phyloP scores from a whole-genome alignment of 2,113 vertebrate genomes.

The Penelope pileata region DNA sequence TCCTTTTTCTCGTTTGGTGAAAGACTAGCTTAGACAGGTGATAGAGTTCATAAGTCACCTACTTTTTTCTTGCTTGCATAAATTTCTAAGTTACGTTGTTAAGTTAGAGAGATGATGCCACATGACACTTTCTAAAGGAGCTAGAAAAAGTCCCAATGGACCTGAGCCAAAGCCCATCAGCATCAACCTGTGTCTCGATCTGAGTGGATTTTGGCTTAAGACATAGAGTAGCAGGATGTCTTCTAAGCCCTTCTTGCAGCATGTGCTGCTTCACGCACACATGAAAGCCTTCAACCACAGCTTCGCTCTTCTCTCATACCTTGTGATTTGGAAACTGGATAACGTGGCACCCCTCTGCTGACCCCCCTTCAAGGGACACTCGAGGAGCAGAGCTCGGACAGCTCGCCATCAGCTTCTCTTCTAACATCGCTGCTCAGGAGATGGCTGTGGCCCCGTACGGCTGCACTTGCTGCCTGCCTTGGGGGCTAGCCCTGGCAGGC shows the following conservation, averaged over 20 bases:
- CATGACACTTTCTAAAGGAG: background rate
- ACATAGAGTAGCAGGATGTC: background rate
- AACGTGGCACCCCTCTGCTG: background rate
- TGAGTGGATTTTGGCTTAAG: background rate
- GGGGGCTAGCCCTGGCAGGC: fast-evolving
- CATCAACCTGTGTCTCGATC: background rate
- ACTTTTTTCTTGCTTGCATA: background rate
- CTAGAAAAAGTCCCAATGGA: background rate
- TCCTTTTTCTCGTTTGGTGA: background rate
- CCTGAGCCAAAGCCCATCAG: background rate
- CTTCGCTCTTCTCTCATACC: background rate
- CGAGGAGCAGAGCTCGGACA: background rate
- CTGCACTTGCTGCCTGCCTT: fast-evolving
- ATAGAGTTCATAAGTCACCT: background rate
- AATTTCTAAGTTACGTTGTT: background rate
- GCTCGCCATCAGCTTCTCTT: background rate
- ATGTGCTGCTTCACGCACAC: background rate
- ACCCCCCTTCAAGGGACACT: too few relatives aligned
- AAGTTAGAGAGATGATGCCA: background rate
- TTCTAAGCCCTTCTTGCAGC: background rate
- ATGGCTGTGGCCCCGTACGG: fast-evolving
- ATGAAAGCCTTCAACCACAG: background rate
- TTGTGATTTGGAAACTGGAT: background rate
- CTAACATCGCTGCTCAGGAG: background rate
- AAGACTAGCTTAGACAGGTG: background rate